Base-by-base conservation (phyloP, 2,797 vertebrate genomes). In the Eleutherodactylus coqui region DNA sequence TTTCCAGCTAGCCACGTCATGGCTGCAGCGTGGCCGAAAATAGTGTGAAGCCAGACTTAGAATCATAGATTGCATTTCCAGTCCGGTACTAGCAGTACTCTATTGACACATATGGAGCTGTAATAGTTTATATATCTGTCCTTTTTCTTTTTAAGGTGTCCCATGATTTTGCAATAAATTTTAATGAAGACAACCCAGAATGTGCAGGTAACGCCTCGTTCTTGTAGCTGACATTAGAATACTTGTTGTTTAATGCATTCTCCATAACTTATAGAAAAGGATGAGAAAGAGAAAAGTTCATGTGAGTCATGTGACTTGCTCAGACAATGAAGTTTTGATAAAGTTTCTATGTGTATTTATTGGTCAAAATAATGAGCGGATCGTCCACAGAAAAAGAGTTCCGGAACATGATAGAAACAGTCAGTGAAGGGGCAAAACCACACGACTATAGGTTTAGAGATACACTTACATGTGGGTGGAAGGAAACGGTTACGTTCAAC, bases 101-200 rank as follows among this genome's bases (percentile, higher is more conserved):
- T 29, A 53, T 34, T 49, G 4, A 51, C 6, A 13, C 64, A 27
- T 45, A 43, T 62, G 13, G 19, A 32, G 16, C 16, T 60, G 4
- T 29, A 60, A 47, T 41, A 27, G 14, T 29, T 47, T n/a, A 45
- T 5, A 13, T 73, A 24, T 21, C 8, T 51, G 77, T 58, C 86
- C 89, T 27, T 86, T 79, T 90, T 90, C 24, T 85, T 89, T 36
- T 82, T 10, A 91, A 99, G 98, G 98, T 99, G 79, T 98, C 98
- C 62, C 98, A 99, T 82, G 98, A 99, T 94, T 99, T 99, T 85
- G 98, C 98, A 60, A 98, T 99, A 93, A 99, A 98, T 94, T 99
- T 98, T 92, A 98, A 99, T 79, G 98, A 99, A 93, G 98, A 99
- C 92, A 99, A 99, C 88, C 97, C 98, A 5, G 98, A 99, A 93